Evolutionary conservation across 30 jellyfish, hydroid and myxozoan genomes (phyloP), one percentile per base, ranked within the genome.

Genomic region (Aurelia coerulea): DNA sequence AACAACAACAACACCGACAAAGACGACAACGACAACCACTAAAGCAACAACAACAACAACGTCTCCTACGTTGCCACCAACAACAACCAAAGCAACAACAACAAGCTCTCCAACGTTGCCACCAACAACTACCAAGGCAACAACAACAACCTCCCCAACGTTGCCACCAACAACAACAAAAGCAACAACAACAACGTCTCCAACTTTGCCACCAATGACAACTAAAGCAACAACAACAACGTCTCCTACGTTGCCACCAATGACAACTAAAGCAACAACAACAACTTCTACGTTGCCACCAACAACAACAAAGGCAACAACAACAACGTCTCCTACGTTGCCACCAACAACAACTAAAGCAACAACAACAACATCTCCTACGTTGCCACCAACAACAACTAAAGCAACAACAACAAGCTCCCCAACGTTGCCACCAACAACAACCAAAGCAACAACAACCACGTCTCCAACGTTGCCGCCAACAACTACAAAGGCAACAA

Each of bases 31-130:
- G 34, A 5, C 53, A 19, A 19, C 49, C 2, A 7, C n/a, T 4
- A 14, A 19, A 8, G 53, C 69, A 16, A 23, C 69, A 59, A 15
- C 69, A 59, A 15, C 68, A 34, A 66, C 53, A 1, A 34, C 77
- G 17, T 15, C 71, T 42, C 53, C 53, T 1, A 35, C 69, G 16
- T 13, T 33, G 23, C 75, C 86, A 75, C 15, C 74, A 8, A 77
- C 88, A 62, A 78, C 88, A 0, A 31, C 56, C 2, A 64, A 15
- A n/a, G 62, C 88, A 41, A 63, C 70, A 62, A 16, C 77, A 59
- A 62, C 14, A 1, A n/a, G 54, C 37, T 23, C 77, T 13, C 31
- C 62, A 2, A 50, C 76, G 62, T 5, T 12, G 62, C 81, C 29
- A 70, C 63, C 62, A 29, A 70, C 53, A 10, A 16, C 63, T 0